A percentile compares a stretch with the other conserved stretches of the same genome.
Evolutionary conservation across 2,888 invertebrate genomes (phyloP).

Genomic region (Drosophila ezoana): DNA sequence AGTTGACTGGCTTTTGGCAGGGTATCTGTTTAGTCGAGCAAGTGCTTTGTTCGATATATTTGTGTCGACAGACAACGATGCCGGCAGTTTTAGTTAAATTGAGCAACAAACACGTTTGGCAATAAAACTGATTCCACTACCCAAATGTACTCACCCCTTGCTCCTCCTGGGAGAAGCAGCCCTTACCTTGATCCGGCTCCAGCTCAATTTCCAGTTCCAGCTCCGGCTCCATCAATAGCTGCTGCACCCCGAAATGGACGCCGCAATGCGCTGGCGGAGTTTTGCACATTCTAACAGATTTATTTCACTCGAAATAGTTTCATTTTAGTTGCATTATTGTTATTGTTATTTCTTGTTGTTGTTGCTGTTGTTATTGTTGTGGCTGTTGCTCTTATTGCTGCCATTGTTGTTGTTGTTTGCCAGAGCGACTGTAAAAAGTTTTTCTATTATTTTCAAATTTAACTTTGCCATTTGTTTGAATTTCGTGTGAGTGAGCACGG

Average conservation of each 20-base stretch:
- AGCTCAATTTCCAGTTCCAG: not conserved
- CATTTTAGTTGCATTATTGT: conserved; percentile 80
- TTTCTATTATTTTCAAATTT: conserved; percentile 82
- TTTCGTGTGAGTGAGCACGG: conserved; percentile 61
- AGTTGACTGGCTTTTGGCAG: not conserved
- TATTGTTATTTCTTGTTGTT: conserved; percentile 66
- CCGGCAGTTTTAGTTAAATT: conserved; percentile 81
- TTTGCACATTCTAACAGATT: conserved; percentile 78
- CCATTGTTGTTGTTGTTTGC: conserved; percentile 41
- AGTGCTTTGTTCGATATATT: conserved; percentile 25
- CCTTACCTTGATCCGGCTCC: not conserved
- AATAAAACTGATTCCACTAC: conserved; percentile 76
- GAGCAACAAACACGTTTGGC: conserved; percentile 82
- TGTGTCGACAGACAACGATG: conserved; percentile 53
- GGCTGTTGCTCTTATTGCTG: conserved; percentile 39
- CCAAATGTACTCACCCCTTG: conserved; percentile 13
- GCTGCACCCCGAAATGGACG: conserved; percentile 43
- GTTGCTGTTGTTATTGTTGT: conserved; percentile 38
- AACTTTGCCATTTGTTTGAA: conserved; percentile 79
- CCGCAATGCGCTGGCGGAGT: conserved; percentile 75
- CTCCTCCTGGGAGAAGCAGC: not conserved
- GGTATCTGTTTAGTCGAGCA: not conserved
- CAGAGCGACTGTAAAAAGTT: conserved; percentile 73
- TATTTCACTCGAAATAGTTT: conserved; percentile 81
- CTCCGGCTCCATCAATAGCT: not conserved